A percentile compares a stretch with the other conserved stretches of the same genome.
phyloP scores from a whole-genome alignment of 2,888 invertebrate species.

The Philereme vetulata region DNA sequence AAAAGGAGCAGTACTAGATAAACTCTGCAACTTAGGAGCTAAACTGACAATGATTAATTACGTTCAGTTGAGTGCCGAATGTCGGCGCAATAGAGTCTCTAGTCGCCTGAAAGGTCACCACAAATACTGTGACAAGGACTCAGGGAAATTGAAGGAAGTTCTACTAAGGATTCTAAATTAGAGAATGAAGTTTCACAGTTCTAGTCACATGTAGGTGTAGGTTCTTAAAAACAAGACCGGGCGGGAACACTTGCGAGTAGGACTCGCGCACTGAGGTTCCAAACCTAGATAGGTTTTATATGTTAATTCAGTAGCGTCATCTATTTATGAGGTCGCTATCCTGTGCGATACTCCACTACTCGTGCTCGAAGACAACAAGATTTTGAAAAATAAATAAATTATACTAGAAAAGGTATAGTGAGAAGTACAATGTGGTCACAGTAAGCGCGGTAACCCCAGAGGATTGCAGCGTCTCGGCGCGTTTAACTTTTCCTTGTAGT shows the following conservation, averaged over 20 bases:
- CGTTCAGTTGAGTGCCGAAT: slow-evolving; percentile 1
- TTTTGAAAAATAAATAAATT: too few relatives aligned
- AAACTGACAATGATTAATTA: slow-evolving; percentile 11
- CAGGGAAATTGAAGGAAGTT: neutral
- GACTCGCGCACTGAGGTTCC: too few relatives aligned
- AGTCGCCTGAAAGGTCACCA: slow-evolving; percentile 7
- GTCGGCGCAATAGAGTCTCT: slow-evolving; percentile 8
- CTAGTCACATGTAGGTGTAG: too few relatives aligned
- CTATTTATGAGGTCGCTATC: too few relatives aligned
- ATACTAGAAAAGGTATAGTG: too few relatives aligned
- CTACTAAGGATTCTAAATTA: too few relatives aligned
- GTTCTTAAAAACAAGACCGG: too few relatives aligned
- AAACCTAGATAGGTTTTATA: too few relatives aligned
- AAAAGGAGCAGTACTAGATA: neutral
- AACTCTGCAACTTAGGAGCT: slow-evolving; percentile 1
- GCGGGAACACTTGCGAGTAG: too few relatives aligned
- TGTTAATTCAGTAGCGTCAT: too few relatives aligned
- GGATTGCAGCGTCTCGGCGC: slow-evolving; percentile 27
- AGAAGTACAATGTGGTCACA: neutral
- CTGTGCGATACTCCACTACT: too few relatives aligned
- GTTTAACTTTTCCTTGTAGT: slow-evolving; percentile 43
- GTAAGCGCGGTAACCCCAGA: slow-evolving; percentile 6
- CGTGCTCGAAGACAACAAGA: too few relatives aligned
- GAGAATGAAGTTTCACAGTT: neutral
- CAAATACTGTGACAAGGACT: slow-evolving; percentile 5